Evolutionary conservation across 2,113 vertebrate genomes (phyloP).

Genomic region (Cyprinodon tularosa): DNA sequence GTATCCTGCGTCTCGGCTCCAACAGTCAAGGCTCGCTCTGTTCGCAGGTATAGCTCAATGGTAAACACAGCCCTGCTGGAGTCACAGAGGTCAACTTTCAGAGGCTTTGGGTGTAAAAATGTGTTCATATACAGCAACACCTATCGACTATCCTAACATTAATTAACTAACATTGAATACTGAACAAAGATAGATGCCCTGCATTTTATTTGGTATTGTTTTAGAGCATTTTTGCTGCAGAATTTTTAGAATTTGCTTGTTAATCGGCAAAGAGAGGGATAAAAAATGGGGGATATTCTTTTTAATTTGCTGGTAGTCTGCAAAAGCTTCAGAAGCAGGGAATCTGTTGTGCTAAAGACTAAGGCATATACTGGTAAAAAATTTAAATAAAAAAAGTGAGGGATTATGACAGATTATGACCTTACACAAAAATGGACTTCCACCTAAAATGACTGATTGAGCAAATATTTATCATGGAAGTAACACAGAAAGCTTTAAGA

Average conservation of each 20-base stretch:
- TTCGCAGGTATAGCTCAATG: slow-evolving; percentile 91
- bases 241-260: not conserved
- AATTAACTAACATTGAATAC: not conserved
- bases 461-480: not conserved
- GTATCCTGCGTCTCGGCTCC: slow-evolving; percentile 87
- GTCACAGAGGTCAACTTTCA: slow-evolving; percentile 18
- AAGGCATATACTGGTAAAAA: not conserved
- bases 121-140: not conserved
- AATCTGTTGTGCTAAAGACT: not conserved
- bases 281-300: not conserved
- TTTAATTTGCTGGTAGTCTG: not conserved
- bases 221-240: not conserved
- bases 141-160: not conserved
- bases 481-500: too few relatives aligned
- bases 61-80: slow-evolving; percentile 88
- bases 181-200: not conserved
- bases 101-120: not conserved
- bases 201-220: not conserved
- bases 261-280: not conserved
- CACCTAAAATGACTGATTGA: not conserved
- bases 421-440: not conserved
- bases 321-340: not conserved
- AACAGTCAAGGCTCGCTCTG: slow-evolving; percentile 87
- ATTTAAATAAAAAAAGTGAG: not conserved
- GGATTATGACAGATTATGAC: not conserved